These are phyloP conservation scores for Tragelaphus buxtoni DNA, from an alignment of 2,113 vertebrate species.

Conservation along the genomic window DNA sequence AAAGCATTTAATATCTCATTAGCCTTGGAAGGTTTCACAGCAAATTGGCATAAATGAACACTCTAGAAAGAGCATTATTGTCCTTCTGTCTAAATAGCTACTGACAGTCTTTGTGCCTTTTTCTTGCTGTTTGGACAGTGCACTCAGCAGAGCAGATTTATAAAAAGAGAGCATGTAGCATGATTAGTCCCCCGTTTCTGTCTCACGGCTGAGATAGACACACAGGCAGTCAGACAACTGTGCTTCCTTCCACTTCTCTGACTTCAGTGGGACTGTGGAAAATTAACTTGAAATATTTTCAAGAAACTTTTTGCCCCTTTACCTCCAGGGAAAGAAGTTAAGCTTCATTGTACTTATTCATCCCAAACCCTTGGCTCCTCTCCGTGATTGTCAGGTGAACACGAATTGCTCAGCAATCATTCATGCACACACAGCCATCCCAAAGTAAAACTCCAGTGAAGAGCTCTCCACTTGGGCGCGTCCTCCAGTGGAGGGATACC, in stretches of 20 bases:
- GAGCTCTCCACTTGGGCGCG: background rate
- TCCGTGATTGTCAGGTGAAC: background rate
- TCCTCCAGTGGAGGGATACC: background rate
- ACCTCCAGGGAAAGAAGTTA: background rate
- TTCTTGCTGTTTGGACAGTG: background rate
- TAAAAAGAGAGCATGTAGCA: fast-evolving
- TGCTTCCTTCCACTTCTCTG: background rate
- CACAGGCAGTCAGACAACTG: background rate
- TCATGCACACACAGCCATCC: background rate
- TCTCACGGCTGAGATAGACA: background rate
- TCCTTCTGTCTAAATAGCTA: background rate
- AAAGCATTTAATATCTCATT: constrained; percentile 36
- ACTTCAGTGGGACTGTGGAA: background rate
- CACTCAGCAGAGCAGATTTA: background rate
- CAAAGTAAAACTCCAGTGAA: background rate
- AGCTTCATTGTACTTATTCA: background rate
- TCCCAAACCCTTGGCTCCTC: background rate
- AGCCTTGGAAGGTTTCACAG: constrained; percentile 33
- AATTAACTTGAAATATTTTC: constrained; percentile 37
- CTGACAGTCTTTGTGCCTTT: background rate
- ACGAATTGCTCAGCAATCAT: background rate
- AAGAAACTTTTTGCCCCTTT: background rate
- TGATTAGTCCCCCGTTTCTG: background rate
- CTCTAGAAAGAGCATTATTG: background rate
- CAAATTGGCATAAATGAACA: background rate